These are phyloP conservation scores for Willisornis vidua DNA, from an alignment of 2,113 vertebrate species.

Conservation along the genomic window DNA sequence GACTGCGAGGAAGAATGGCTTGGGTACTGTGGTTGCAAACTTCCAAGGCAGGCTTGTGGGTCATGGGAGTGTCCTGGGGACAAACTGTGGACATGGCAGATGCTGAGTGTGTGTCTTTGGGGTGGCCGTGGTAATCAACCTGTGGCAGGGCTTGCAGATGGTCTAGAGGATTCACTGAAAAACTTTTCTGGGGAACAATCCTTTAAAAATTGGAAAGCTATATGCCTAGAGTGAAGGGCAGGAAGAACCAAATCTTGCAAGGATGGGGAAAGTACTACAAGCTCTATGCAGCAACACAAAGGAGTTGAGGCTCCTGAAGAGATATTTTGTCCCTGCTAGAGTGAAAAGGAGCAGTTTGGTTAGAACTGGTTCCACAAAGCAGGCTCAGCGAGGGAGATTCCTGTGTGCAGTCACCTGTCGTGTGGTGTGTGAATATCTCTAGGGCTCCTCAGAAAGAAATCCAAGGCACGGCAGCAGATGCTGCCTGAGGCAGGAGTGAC, in stretches of 20 bases:
- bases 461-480: neutral
- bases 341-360: neutral
- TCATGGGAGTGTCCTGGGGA: neutral
- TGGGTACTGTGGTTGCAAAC: neutral
- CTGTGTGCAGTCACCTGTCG: neutral
- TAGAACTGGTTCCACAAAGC: neutral
- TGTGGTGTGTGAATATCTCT: neutral
- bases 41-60: neutral
- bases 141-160: neutral
- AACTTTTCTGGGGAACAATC: neutral
- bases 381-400: neutral
- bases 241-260: neutral
- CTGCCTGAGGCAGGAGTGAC: neutral
- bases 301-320: neutral
- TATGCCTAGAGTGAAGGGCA: neutral
- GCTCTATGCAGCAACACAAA: fast-evolving
- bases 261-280: neutral
- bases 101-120: neutral
- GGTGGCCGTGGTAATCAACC: neutral
- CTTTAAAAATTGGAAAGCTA: fast-evolving
- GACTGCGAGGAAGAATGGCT: neutral
- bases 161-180: neutral
- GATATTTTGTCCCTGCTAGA: neutral
- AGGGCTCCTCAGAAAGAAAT: neutral
- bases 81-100: neutral